phyloP scores from a whole-genome alignment of 53 echinoderm and acorn worm genomes.

The Glandiceps talaboti region DNA sequence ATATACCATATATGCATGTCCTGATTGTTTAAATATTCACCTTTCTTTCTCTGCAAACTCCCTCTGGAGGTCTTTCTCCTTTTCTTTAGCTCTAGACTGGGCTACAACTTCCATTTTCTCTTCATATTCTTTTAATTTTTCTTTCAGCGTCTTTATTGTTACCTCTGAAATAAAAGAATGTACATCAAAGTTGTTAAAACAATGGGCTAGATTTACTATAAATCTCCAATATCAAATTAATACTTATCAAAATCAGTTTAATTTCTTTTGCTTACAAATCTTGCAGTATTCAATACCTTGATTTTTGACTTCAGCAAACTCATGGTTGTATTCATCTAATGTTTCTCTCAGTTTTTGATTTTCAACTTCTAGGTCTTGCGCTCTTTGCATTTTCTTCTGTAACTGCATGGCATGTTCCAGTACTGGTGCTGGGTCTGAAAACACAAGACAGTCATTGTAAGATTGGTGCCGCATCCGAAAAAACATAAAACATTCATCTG shows the following conservation, averaged over 20 bases:
- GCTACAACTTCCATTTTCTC: constrained; percentile 78
- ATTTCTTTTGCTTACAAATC: no score
- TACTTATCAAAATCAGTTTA: no score
- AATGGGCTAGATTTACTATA: no score
- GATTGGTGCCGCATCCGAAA: no score
- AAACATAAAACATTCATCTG: no score
- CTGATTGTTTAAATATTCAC: no score
- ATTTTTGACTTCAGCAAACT: constrained; percentile 98
- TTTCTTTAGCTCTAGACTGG: constrained; percentile 74
- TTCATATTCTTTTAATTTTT: constrained; percentile 86
- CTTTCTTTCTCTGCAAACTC: constrained; percentile 88
- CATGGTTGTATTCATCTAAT: constrained; percentile 89
- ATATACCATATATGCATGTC: no score
- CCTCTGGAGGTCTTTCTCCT: constrained; percentile 84
- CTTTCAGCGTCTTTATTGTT: constrained; percentile 85
- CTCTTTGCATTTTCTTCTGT: constrained; percentile 89
- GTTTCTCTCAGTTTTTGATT: constrained; percentile 97
- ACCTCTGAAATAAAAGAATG: constrained; percentile 82
- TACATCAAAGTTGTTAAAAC: no score
- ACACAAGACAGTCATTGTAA: no score
- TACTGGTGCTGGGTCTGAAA: constrained; percentile 69
- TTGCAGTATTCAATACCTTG: no score
- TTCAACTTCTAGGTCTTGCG: constrained; percentile 92
- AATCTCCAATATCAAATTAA: no score
- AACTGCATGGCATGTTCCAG: constrained; percentile 68